A percentile compares a stretch with the other conserved stretches of the same genome.
Conservation (phyloP, 35 echinoderm and acorn worm species). For the Patiria miniata region DNA sequence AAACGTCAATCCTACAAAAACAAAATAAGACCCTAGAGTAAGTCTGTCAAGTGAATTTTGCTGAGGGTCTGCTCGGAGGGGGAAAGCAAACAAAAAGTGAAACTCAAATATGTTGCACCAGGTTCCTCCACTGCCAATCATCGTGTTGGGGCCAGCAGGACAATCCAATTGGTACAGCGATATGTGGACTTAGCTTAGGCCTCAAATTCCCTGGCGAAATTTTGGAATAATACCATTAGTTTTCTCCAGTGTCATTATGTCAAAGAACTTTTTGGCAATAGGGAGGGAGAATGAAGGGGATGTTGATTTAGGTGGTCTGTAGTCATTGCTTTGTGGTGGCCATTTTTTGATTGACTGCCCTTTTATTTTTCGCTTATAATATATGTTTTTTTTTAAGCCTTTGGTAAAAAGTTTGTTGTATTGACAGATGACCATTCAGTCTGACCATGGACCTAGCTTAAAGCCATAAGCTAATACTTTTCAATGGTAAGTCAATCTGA, state of each 20-base stretch:
- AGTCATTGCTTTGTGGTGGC: too few species aligned
- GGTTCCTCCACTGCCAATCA: not conserved
- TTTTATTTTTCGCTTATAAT: too few species aligned
- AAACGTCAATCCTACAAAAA: not conserved
- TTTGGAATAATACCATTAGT: conserved; percentile 16
- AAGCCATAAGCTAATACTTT: too few species aligned
- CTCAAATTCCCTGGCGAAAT: conserved; percentile 16
- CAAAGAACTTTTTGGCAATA: conserved; percentile 17
- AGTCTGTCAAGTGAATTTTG: not conserved
- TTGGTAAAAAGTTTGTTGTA: too few species aligned
- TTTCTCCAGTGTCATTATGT: not conserved
- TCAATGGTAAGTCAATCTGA: too few species aligned
- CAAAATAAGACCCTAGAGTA: not conserved
- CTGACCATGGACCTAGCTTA: too few species aligned
- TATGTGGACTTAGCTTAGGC: conserved; percentile 16
- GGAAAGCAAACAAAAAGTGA: not conserved
- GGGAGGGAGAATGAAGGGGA: not conserved
- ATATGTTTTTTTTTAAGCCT: too few species aligned
- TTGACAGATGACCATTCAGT: too few species aligned
- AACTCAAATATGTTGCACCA: not conserved
- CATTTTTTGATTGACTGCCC: too few species aligned
- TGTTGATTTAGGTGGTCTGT: not conserved
- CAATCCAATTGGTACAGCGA: conserved; percentile 22
- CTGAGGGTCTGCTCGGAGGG: not conserved
- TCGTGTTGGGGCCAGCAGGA: not conserved